These are phyloP conservation scores for Peromyscus aztecus DNA, from an alignment of 2,797 vertebrate genomes.

Conservation along the genomic window DNA sequence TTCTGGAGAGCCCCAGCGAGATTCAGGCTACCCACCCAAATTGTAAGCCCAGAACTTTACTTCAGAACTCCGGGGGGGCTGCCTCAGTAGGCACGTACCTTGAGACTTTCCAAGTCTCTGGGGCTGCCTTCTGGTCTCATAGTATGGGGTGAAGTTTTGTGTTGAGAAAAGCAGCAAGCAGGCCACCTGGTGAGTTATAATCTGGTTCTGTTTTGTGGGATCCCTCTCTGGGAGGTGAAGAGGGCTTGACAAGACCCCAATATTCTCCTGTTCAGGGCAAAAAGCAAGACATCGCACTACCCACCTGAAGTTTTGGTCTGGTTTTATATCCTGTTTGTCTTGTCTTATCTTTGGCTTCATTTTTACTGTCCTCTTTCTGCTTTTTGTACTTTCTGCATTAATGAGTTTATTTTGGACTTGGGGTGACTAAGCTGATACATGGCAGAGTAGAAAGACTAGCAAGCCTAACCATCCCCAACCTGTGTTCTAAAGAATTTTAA, in stretches of 20 bases:
- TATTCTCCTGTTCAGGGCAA: background rate
- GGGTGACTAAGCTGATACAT: background rate
- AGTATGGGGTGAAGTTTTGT: background rate
- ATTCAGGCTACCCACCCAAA: background rate
- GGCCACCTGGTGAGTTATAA: background rate
- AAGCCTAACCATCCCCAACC: background rate
- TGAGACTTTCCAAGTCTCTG: background rate
- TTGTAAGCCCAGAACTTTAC: background rate
- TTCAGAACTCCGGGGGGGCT: background rate
- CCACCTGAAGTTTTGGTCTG: background rate
- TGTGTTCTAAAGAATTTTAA: background rate
- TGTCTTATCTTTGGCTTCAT: background rate
- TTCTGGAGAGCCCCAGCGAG: background rate
- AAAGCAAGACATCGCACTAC: background rate
- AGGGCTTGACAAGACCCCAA: accelerated
- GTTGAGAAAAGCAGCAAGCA: background rate
- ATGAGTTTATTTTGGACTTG: background rate
- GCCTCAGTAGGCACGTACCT: background rate
- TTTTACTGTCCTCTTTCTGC: background rate
- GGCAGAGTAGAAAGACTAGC: background rate
- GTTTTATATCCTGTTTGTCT: background rate
- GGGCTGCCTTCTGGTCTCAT: background rate
- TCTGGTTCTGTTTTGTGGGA: background rate
- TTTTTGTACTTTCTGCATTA: background rate
- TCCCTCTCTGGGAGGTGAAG: background rate